Conservation (phyloP, 2,888 invertebrate species). For the Pandemis cinnamomeana region DNA sequence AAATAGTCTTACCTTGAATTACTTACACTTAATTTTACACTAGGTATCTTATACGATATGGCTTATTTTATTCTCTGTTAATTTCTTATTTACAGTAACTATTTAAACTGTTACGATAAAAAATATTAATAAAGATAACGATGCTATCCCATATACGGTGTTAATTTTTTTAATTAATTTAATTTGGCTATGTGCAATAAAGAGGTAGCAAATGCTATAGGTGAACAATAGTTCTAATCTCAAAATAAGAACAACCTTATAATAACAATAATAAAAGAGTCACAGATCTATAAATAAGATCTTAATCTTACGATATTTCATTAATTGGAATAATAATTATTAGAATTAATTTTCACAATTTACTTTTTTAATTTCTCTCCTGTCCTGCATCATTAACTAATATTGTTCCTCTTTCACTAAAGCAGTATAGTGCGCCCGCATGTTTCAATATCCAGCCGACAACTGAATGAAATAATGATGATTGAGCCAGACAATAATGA, state of each 20-base stretch:
- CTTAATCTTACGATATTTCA: no score
- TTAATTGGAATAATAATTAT: no score
- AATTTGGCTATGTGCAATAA: no score
- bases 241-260: no score
- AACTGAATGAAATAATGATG: conserved; percentile 34
- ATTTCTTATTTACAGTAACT: not conserved
- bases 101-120: not conserved
- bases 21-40: not conserved
- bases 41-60: not conserved
- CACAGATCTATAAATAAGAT: no score
- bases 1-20: conserved; percentile 7
- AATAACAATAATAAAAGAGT: no score
- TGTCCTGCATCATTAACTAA: not conserved
- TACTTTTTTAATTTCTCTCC: not conserved
- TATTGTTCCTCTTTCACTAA: not conserved
- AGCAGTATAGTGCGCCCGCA: conserved; percentile 17
- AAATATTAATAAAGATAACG: no score
- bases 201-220: no score
- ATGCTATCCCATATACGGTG: no score
- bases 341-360: no score
- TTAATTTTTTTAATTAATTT: no score
- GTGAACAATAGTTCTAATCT: no score
- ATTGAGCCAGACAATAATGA: conserved; percentile 27
- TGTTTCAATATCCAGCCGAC: conserved; percentile 16
- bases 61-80: not conserved